Evolutionary conservation across 2,797 vertebrate species (phyloP), one percentile per base, ranked within the genome.

Genomic region (Onychomys torridus): DNA sequence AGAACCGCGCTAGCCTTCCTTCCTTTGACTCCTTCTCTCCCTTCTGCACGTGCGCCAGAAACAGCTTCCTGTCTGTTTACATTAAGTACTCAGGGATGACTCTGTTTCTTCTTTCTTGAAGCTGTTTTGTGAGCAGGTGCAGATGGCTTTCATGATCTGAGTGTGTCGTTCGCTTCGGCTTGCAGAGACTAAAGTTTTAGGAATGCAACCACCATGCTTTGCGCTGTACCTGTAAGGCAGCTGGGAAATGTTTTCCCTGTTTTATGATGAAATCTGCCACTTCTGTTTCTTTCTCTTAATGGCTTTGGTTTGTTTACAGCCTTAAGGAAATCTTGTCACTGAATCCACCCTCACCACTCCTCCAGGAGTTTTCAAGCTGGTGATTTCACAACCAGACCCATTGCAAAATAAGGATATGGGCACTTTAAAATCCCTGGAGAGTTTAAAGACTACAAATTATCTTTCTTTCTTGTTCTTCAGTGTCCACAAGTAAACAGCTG

Each of bases 351-450:
- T 79, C 46, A 25, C 23, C 52, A 63, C 82, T 97, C 98, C 97
- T 98, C 98, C 82, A 73, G 65, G 96, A 96, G 96, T 98, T 98
- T 98, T 98, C 96, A 98, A 97, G 67, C 90, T 16, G 85, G 61
- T 84, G 98, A 98, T 99, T 99, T 98, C 98, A 98, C 98, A 99
- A 98, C 96, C 95, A 82, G 77, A 97, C 81, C 76, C 93, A 65
- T 99, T 98, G 98, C 98, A 98, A 98, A 98, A 98, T 85, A 97
- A 95, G 59, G 96, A 97, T 98, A 98, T 94, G 98, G 98, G 97
- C 97, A 90, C 94, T 98, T 61, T 93, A 89, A 84, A 96, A 97
- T 40, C 98, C 98, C 98, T 96, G 92, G 98, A 98, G 98, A 97
- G 97, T 97, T 98, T 89, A 90, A 97, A 97, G 91, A 91, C 71